Evolutionary conservation across 1,140 invertebrate species (phyloP).

Genomic region (Halesus radiatus): DNA sequence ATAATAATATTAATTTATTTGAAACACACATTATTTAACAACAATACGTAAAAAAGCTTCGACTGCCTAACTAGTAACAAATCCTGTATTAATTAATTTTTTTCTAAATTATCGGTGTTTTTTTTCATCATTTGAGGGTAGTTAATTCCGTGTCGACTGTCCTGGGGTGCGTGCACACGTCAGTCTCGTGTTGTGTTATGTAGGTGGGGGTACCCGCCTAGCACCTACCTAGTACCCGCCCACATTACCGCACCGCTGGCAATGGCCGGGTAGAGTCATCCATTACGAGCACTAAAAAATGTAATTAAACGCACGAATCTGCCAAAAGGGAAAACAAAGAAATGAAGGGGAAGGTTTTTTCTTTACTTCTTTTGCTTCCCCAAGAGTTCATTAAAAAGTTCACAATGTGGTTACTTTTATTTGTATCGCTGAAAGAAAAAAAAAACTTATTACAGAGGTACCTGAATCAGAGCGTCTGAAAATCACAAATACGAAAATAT

Average conservation of each 20-base stretch:
- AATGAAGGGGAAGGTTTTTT: conserved; percentile 2
- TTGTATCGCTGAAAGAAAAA: background rate
- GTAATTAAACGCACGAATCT: conserved; percentile 56
- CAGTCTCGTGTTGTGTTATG: conserved; percentile 13
- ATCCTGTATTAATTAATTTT: too few relatives aligned
- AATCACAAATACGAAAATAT: too few relatives aligned
- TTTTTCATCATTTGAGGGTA: background rate
- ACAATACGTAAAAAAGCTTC: too few relatives aligned
- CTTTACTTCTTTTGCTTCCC: background rate
- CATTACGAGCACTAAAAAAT: conserved; percentile 56
- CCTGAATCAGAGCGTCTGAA: too few relatives aligned
- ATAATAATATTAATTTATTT: too few relatives aligned
- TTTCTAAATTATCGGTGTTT: too few relatives aligned
- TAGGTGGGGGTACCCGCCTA: too few relatives aligned
- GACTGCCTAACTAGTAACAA: too few relatives aligned
- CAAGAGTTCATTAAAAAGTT: too few relatives aligned
- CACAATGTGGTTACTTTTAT: too few relatives aligned
- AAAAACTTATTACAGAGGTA: too few relatives aligned
- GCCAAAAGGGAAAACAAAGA: conserved; percentile 21
- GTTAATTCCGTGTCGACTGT: background rate
- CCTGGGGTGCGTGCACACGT: conserved; percentile 19
- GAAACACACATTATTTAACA: too few relatives aligned
- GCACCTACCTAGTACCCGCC: background rate
- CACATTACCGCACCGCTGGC: background rate
- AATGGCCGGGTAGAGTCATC: conserved; percentile 47